phyloP scores from a whole-genome alignment of 1,140 invertebrate species.

The Aphaenogaster floridana region DNA sequence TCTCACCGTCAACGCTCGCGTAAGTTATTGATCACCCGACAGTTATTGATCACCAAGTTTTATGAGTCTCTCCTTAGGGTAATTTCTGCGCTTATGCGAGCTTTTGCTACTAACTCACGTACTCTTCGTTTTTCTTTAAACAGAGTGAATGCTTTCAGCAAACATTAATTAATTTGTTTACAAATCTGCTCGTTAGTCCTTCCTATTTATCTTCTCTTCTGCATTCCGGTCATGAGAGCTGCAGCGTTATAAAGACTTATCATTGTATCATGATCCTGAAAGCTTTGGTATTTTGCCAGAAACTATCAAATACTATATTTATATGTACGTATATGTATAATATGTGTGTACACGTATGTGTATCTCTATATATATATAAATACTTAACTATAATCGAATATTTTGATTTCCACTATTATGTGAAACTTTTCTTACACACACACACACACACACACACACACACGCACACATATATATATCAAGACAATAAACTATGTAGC shows the following conservation, averaged over 20 bases:
- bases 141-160: not conserved
- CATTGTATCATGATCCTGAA: slow-evolving; percentile 21
- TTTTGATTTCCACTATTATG: slow-evolving; percentile 22
- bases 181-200: not conserved
- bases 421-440: not conserved
- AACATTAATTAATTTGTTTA: slow-evolving; percentile 25
- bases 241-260: slow-evolving; percentile 9
- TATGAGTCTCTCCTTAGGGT: slow-evolving; percentile 28
- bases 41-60: slow-evolving; percentile 51
- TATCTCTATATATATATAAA: slow-evolving; percentile 44
- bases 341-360: not conserved
- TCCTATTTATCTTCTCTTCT: not conserved
- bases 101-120: not conserved
- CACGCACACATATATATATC: not conserved
- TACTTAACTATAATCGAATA: slow-evolving; percentile 9
- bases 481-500: not conserved
- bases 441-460: no score
- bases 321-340: not conserved
- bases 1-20: slow-evolving; percentile 4
- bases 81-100: slow-evolving; percentile 22
- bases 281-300: slow-evolving; percentile 18
- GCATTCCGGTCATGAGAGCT: slow-evolving; percentile 11
- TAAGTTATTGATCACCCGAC: slow-evolving; percentile 41
- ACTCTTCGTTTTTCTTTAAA: not conserved
- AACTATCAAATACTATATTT: slow-evolving; percentile 27